Percentiles rank a stretch among this genome's conserved stretches.
phyloP scores from a whole-genome alignment of 2,888 invertebrate species.

The Torymus texanus region DNA sequence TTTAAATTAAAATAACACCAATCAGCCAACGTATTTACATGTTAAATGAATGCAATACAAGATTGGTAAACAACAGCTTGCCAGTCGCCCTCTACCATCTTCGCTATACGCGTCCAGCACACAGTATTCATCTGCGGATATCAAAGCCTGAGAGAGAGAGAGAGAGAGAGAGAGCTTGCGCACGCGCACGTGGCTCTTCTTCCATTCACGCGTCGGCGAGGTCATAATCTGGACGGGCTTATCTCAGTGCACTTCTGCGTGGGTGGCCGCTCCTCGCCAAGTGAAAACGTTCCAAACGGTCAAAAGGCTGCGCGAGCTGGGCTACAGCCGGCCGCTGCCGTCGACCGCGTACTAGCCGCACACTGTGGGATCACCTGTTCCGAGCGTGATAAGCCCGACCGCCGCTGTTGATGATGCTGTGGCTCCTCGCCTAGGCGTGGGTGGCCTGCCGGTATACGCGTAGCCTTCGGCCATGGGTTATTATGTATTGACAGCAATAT shows the following conservation, averaged over 20 bases:
- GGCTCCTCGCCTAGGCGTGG: neutral
- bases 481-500: too few species aligned
- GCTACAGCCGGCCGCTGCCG: neutral
- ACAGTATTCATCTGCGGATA: too few species aligned
- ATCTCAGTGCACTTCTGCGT: conserved; percentile 18
- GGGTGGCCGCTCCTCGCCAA: neutral
- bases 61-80: too few species aligned
- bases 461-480: neutral
- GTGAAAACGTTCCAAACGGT: conserved; percentile 15
- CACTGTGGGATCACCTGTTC: conserved; percentile 53
- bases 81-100: too few species aligned
- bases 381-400: conserved; percentile 49
- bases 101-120: too few species aligned
- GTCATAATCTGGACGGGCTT: conserved; percentile 34
- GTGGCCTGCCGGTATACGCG: neutral
- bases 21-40: too few species aligned
- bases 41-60: too few species aligned
- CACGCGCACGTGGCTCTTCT: conserved; percentile 6
- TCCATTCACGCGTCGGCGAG: conserved; percentile 35
- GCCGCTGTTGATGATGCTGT: conserved; percentile 2
- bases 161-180: too few species aligned
- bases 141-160: too few species aligned
- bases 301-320: neutral
- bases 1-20: too few species aligned
- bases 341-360: neutral